Base-by-base conservation (phyloP, 1,140 invertebrate species). In the Goniozus legneri region DNA sequence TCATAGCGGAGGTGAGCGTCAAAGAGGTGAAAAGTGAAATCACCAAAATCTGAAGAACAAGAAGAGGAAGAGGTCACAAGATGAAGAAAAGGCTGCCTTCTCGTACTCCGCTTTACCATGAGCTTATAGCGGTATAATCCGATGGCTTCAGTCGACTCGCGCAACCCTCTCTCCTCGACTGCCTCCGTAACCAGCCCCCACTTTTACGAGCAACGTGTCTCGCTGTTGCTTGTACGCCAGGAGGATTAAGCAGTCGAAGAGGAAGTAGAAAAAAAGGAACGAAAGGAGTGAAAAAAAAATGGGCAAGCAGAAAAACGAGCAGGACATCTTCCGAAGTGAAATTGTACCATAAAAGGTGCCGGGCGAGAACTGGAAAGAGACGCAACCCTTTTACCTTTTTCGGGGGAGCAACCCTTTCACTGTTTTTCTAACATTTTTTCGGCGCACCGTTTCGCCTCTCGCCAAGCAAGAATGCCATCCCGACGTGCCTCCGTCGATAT, bases 291-390 rank as follows among this genome's bases (percentile, higher is more conserved):
- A 18, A 33, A 39, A 50, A 24, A 38, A 35, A 12, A 3, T 8
- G 3, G 27, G 22, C 2, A 18, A 27, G 32, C 31, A 24, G 22
- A 19, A 8, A 18, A 12, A 30, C 24, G 27, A 50, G 24, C 15
- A 20, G 38, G 38, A 42, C 35, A 37, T 36, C 48, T 56, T 36
- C 47, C 51, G 47, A 52, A 56, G 46, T 52, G 50, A 57, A 61
- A 64, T 54, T 56, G 15, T 45, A 52, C 49, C 51, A 51, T 60
- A 62, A 58, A 64, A 30, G 41, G 14, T 38, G 35, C 24, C 40
- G 18, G 8, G n/a, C 27, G 41, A 19, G 6, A 19, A 33, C 8
- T 36, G 14, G 39, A 15, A 27, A 40, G 21, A 14, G 10, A 41
- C 18, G 22, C 32, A 60, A 54, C 49, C 52, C 52, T 54, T 52